These are phyloP conservation scores for Andrena hattorfiana DNA, from an alignment of 2,888 invertebrate genomes.

Conservation along the genomic window DNA sequence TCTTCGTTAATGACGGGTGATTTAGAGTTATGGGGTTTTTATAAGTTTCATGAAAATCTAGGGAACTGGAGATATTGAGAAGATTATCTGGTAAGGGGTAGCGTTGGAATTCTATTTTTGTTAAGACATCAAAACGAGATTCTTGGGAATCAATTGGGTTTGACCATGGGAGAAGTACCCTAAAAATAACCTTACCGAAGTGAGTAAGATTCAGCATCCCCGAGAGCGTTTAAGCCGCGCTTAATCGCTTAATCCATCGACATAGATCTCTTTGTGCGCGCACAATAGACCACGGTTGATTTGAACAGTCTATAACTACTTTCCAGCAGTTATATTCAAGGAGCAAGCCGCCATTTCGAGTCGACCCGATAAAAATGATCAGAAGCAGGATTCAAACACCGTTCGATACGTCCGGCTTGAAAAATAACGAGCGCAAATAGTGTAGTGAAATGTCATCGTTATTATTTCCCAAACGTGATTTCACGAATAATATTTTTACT, in stretches of 20 bases:
- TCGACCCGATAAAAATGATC: conserved; percentile 41
- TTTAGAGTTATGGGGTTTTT: too few relatives aligned
- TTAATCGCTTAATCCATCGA: conserved; percentile 67
- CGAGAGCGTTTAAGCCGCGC: conserved; percentile 54
- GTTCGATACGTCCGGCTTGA: background rate
- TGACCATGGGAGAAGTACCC: background rate
- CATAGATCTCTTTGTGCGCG: conserved; percentile 63
- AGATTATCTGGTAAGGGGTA: too few relatives aligned
- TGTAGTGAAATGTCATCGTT: background rate
- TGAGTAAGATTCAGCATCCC: conserved; percentile 32
- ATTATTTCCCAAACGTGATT: background rate
- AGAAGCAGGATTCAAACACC: conserved; percentile 28
- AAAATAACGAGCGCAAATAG: background rate
- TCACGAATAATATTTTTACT: background rate
- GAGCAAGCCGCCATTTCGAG: conserved; percentile 44
- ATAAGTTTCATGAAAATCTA: too few relatives aligned
- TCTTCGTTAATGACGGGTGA: too few relatives aligned
- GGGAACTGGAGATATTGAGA: too few relatives aligned
- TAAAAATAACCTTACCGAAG: conserved; percentile 16
- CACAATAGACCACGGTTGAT: conserved; percentile 57
- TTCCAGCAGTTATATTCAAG: conserved; percentile 42
- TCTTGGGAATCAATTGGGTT: background rate
- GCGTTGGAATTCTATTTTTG: too few relatives aligned
- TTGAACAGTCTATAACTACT: conserved; percentile 59
- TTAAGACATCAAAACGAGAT: background rate